Conservation (phyloP, 92 coral and sea anemone species). For the Zoanthus sansibaricus region DNA sequence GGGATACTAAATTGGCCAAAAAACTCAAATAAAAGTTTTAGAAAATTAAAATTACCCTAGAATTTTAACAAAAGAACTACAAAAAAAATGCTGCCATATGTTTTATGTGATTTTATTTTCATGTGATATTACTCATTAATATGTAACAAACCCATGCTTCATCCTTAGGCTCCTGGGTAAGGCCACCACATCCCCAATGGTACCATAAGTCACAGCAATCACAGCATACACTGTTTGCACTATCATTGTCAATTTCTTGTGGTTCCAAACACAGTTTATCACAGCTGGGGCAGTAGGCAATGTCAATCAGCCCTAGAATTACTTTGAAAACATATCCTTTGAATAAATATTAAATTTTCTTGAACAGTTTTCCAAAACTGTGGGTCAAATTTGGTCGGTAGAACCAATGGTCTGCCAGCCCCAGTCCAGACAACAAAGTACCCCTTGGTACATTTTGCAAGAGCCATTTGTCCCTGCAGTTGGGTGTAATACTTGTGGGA, state of each 20-base stretch:
- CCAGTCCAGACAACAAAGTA: slow-evolving; percentile 63
- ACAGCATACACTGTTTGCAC: slow-evolving; percentile 48
- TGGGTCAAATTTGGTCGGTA: slow-evolving; percentile 48
- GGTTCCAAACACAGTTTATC: slow-evolving; percentile 53
- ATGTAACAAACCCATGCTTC: slow-evolving; percentile 12
- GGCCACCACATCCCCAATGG: slow-evolving; percentile 21
- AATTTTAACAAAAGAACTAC: too few species aligned
- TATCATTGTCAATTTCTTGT: slow-evolving; percentile 59
- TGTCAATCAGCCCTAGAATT: slow-evolving; percentile 36
- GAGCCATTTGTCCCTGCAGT: slow-evolving; percentile 64
- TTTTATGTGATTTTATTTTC: too few species aligned
- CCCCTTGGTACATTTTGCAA: slow-evolving; percentile 39
- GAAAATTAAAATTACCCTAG: too few species aligned
- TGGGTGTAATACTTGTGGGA: slow-evolving; percentile 58
- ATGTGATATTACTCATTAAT: too few species aligned
- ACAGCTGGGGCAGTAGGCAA: slow-evolving; percentile 56
- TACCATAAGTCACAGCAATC: slow-evolving; percentile 15
- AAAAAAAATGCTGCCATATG: too few species aligned
- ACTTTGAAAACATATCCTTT: slow-evolving; percentile 52
- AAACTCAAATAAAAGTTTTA: too few species aligned
- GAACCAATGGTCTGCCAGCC: slow-evolving; percentile 38
- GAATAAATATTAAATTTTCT: slow-evolving; percentile 9
- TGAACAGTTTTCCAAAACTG: slow-evolving; percentile 31
- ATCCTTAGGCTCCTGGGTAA: slow-evolving; percentile 22
- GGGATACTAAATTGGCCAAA: too few species aligned